A percentile compares a stretch with the other conserved stretches of the same genome.
phyloP scores from a whole-genome alignment of 2,113 vertebrate genomes.

The Rynchops niger region DNA sequence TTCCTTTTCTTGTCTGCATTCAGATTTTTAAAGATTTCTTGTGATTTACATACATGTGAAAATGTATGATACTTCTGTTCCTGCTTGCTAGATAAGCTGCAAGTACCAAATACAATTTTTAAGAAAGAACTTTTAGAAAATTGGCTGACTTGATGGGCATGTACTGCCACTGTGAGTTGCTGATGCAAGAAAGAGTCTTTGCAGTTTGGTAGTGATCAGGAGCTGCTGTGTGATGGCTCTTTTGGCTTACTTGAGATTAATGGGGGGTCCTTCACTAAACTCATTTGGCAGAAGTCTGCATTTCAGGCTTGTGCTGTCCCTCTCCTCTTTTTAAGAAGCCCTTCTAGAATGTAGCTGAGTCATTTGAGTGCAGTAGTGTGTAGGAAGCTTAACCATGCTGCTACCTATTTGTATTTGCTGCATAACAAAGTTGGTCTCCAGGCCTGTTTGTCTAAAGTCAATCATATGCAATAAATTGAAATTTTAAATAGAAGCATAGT shows the following conservation, averaged over 20 bases:
- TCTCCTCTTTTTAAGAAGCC: background rate
- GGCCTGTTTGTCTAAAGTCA: background rate
- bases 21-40: conserved; percentile 16
- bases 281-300: background rate
- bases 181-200: background rate
- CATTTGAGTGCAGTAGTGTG: background rate
- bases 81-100: conserved; percentile 1
- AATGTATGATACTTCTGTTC: background rate
- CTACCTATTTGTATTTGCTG: background rate
- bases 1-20: conserved; percentile 37
- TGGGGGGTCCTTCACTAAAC: background rate
- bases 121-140: background rate
- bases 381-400: conserved; percentile 4
- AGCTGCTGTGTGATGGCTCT: background rate
- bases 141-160: background rate
- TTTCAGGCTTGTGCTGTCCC: background rate
- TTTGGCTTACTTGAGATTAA: background rate
- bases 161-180: background rate
- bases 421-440: background rate
- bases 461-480: background rate
- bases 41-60: background rate
- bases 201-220: background rate
- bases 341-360: background rate
- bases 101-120: background rate
- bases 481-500: background rate